Percentiles rank a stretch among this genome's conserved stretches.
phyloP scores from a whole-genome alignment of 53 echinoderm and acorn worm genomes.

The Antedon mediterranea region DNA sequence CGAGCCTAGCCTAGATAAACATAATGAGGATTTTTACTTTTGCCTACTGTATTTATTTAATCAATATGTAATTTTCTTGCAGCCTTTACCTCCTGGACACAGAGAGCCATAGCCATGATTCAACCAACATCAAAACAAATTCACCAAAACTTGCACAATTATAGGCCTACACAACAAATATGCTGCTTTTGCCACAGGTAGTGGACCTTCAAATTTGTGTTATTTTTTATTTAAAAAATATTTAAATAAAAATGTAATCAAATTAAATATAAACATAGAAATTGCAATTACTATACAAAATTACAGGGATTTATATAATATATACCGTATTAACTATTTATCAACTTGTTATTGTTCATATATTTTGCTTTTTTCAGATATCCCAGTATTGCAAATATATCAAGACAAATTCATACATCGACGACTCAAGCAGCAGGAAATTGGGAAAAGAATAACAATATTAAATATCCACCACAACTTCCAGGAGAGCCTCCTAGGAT shows the following conservation, averaged over 20 bases:
- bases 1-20: neutral
- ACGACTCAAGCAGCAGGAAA: neutral
- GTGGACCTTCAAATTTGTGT: too few species aligned
- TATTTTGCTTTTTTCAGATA: neutral
- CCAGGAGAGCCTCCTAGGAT: conserved; percentile 60
- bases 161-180: neutral
- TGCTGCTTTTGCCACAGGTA: too few species aligned
- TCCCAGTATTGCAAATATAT: neutral
- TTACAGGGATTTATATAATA: too few species aligned
- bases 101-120: neutral
- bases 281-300: too few species aligned
- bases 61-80: neutral
- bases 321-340: neutral
- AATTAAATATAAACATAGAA: neutral
- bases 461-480: conserved; percentile 60
- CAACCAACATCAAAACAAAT: neutral
- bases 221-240: neutral
- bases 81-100: neutral
- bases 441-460: conserved; percentile 55
- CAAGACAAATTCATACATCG: neutral
- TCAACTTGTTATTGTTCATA: neutral
- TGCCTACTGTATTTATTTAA: too few species aligned
- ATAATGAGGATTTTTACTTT: too few species aligned
- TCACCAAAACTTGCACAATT: neutral
- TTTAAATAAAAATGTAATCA: neutral